A percentile compares a stretch with the other conserved stretches of the same genome.
phyloP scores from a whole-genome alignment of 2,888 invertebrate species.

The Caradrina clavipalpis region DNA sequence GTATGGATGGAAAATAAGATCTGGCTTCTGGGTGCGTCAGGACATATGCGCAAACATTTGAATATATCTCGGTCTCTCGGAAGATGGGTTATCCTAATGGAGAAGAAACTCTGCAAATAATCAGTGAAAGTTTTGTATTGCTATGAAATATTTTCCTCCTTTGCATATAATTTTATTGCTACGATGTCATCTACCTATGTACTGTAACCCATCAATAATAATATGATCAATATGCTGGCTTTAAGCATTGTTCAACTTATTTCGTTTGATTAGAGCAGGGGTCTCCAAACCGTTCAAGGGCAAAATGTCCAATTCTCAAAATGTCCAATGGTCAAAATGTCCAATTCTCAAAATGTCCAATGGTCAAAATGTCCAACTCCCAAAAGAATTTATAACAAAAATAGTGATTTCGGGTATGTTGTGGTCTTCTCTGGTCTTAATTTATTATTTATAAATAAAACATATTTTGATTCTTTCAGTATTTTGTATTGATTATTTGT shows the following conservation, averaged over 20 bases:
- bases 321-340: no score
- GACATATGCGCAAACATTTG: constrained; percentile 81
- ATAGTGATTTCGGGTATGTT: no score
- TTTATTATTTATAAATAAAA: no score
- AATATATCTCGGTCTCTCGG: constrained; percentile 78
- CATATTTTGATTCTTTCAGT: no score
- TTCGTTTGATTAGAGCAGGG: not conserved
- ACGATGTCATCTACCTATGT: not conserved
- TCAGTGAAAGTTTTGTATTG: not conserved
- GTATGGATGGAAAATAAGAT: constrained; percentile 74
- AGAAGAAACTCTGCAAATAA: constrained; percentile 78
- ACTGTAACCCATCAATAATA: constrained; percentile 1
- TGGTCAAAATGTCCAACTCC: no score
- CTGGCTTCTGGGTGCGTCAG: constrained; percentile 78
- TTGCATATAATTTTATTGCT: not conserved
- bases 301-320: no score
- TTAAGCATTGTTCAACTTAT: constrained; percentile 7
- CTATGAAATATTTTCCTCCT: not conserved
- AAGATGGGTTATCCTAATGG: constrained; percentile 82
- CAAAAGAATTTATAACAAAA: no score
- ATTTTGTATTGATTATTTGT: no score
- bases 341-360: no score
- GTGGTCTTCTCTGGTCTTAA: no score
- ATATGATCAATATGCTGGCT: not conserved
- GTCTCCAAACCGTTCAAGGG: no score